Evolutionary conservation across 2,113 vertebrate species (phyloP).

Genomic region (Epinephelus fuscoguttatus): DNA sequence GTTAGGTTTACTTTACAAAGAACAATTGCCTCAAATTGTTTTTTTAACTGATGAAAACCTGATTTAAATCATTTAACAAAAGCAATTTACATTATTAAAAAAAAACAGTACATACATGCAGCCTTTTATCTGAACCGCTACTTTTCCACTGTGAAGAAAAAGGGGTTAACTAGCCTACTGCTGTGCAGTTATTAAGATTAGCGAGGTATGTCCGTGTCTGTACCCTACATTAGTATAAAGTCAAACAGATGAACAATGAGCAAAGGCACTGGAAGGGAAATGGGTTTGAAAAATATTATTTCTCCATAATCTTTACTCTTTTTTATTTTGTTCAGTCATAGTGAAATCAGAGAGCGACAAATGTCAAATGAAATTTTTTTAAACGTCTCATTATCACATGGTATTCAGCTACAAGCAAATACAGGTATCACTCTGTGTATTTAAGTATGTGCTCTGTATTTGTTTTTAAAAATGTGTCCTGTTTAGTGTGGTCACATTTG

Average conservation of each 20-base stretch:
- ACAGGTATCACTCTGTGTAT: slow-evolving; percentile 27
- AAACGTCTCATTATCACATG: slow-evolving; percentile 30
- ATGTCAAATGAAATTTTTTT: slow-evolving; percentile 48
- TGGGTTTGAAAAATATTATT: slow-evolving; percentile 31
- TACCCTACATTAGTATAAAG: slow-evolving; percentile 22
- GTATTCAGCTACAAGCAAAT: slow-evolving; percentile 41
- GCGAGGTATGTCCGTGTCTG: slow-evolving; percentile 34
- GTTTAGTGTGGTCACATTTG: slow-evolving; percentile 55
- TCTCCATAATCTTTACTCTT: slow-evolving; percentile 20
- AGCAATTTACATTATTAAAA: slow-evolving; percentile 17
- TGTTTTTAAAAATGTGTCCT: slow-evolving; percentile 2
- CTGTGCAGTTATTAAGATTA: slow-evolving; percentile 69
- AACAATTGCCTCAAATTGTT: slow-evolving; percentile 47
- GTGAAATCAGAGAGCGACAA: slow-evolving; percentile 53
- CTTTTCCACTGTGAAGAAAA: slow-evolving; percentile 55
- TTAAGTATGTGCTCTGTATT: slow-evolving; percentile 9
- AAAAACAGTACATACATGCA: slow-evolving; percentile 34
- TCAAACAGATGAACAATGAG: slow-evolving; percentile 24
- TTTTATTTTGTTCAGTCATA: slow-evolving; percentile 35
- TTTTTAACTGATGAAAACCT: slow-evolving; percentile 12
- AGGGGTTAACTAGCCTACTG: slow-evolving; percentile 54
- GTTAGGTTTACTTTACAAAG: slow-evolving; percentile 48
- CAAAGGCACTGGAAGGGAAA: slow-evolving; percentile 21
- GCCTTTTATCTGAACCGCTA: slow-evolving; percentile 45
- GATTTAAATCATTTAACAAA: slow-evolving; percentile 55